These are phyloP conservation scores for Chaetura pelagica DNA, from an alignment of 2,113 vertebrate species.

Conservation along the genomic window DNA sequence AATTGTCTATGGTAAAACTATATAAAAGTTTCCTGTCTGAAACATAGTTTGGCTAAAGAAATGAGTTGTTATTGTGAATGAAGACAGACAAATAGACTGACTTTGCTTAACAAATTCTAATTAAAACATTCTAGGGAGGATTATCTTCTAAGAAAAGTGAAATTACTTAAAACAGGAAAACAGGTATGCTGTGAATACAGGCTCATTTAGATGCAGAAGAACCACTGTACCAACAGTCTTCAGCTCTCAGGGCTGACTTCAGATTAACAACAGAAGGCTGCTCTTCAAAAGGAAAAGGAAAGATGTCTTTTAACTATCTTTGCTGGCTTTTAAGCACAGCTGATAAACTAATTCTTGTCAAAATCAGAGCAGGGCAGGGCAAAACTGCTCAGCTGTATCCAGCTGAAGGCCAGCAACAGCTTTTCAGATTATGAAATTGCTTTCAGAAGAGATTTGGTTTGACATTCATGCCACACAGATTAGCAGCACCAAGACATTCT, in stretches of 20 bases:
- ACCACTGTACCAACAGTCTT: background rate
- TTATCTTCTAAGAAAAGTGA: background rate
- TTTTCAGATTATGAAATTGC: constrained; percentile 69
- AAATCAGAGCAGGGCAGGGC: background rate
- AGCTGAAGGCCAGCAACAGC: constrained; percentile 30
- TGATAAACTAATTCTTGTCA: constrained; percentile 17
- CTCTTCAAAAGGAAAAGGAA: background rate
- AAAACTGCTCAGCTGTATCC: background rate
- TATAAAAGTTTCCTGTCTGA: constrained; percentile 33
- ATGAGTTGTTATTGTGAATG: background rate
- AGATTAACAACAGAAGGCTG: background rate
- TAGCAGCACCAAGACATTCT: constrained; percentile 26
- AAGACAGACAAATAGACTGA: background rate
- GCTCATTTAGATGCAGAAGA: background rate
- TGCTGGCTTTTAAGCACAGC: background rate
- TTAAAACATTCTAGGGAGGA: background rate
- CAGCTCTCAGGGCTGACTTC: background rate
- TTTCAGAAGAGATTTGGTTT: constrained; percentile 63
- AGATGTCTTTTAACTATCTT: background rate
- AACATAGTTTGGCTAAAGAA: background rate
- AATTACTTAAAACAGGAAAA: background rate
- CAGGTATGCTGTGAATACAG: background rate
- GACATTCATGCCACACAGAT: constrained; percentile 30
- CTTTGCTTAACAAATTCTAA: background rate
- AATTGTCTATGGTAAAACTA: background rate